These are phyloP conservation scores for Leucosticte australis DNA, from an alignment of 2,113 vertebrate genomes.

Conservation along the genomic window DNA sequence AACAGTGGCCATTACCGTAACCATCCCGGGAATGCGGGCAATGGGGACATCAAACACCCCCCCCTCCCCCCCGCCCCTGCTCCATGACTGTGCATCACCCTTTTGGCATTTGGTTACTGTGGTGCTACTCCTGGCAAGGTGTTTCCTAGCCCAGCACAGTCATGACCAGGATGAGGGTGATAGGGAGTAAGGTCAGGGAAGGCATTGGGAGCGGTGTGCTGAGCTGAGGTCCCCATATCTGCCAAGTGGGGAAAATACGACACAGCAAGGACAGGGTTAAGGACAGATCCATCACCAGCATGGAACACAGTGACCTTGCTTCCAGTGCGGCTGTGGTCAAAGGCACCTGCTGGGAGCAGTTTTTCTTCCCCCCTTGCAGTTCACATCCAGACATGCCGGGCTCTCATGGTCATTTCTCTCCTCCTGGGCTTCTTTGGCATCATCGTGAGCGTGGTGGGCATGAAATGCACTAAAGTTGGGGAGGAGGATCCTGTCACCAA, in stretches of 20 bases:
- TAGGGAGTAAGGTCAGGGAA: background rate
- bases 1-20: background rate
- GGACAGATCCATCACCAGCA: background rate
- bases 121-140: background rate
- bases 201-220: rapidly evolving
- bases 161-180: background rate
- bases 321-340: background rate
- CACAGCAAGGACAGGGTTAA: background rate
- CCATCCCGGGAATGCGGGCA: too few relatives aligned
- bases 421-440: constrained; percentile 92
- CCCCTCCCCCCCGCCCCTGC: rapidly evolving
- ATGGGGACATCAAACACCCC: background rate
- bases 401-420: constrained; percentile 93
- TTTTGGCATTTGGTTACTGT: background rate
- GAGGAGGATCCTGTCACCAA: constrained; percentile 91
- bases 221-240: background rate
- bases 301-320: background rate
- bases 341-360: background rate
- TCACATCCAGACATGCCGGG: constrained; percentile 93
- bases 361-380: constrained; percentile 66
- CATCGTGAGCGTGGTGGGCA: constrained; percentile 92
- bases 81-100: background rate
- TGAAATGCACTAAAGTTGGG: constrained; percentile 97
- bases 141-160: background rate
- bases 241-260: background rate